Percentiles rank a stretch among this genome's conserved stretches.
Evolutionary conservation across 2,888 invertebrate species (phyloP).

Genomic region (Cryptocheilus praepositus): DNA sequence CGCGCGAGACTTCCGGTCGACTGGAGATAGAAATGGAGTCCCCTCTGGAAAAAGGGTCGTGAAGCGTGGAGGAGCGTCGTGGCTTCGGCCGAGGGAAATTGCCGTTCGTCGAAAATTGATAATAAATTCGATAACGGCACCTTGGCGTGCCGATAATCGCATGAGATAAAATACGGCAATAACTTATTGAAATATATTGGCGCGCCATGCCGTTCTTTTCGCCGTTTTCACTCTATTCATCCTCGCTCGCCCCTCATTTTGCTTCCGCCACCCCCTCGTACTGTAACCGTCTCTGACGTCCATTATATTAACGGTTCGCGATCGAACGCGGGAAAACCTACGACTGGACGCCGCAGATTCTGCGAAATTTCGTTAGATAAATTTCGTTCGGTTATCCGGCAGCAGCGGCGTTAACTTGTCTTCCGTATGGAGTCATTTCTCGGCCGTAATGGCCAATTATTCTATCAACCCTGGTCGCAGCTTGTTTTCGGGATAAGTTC

Average conservation of each 20-base stretch:
- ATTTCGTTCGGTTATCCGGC: too few species aligned
- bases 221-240: constrained; percentile 20
- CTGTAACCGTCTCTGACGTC: not conserved
- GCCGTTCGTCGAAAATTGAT: constrained; percentile 72
- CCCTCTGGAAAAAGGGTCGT: constrained; percentile 41
- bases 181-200: constrained; percentile 62
- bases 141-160: constrained; percentile 59
- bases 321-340: not conserved
- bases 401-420: too few species aligned
- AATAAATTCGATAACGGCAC: constrained; percentile 72
- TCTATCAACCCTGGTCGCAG: not conserved
- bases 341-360: not conserved
- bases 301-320: not conserved
- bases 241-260: not conserved
- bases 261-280: not conserved
- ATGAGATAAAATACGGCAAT: constrained; percentile 69
- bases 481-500: too few species aligned
- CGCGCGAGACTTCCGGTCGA: constrained; percentile 72
- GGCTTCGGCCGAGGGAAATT: constrained; percentile 58
- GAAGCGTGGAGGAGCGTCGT: not conserved
- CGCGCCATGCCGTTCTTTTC: constrained; percentile 34
- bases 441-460: not conserved
- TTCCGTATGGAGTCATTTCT: too few species aligned
- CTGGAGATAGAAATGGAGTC: constrained; percentile 72
- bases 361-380: constrained; percentile 13